Base-by-base conservation (phyloP, 2,888 invertebrate species). In the Sphaerolaimus hirsutus region DNA sequence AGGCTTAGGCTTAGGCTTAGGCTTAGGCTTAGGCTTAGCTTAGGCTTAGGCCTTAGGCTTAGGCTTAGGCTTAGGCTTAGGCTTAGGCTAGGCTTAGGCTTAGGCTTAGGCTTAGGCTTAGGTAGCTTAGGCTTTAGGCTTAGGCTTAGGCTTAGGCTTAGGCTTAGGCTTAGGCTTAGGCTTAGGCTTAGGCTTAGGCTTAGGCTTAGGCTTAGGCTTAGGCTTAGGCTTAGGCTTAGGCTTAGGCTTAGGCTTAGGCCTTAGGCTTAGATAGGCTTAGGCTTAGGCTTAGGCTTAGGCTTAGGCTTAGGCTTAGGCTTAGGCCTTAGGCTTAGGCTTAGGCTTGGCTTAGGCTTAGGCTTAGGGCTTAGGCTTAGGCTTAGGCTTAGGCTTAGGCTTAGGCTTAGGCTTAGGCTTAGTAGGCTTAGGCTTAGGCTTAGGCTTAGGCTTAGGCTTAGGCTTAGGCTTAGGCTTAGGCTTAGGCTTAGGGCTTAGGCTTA, bases 1-100 rank as follows among this genome's bases (percentile, higher is more conserved):
- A 41, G 22, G 41, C 41, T 41, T 23, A 41, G 41, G 41, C 41
- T 41, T 22, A 41, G 41, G 41, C 41, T 41, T 41, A 41, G 41
- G 41, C 41, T 22, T 41, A 41, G 32, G n/a, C n/a, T 10, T 32
- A 12, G 17, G 32, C 17, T 17, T 32, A 21, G 37, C 14, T 37
- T 19, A 37, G 37, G 37, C 37, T 37, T 37, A 19, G 37, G 19
- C n/a, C 12, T 37, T 37, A 37, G 12, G 19, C 19, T 17, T 19
- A 37, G 37, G 37, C 14, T 37, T 37, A 19, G 37, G 37, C 19
- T 21, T 23, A 40, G 40, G 23, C 24, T 40, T 17, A 23, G 22
- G 22, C 40, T 40, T 21, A n/a, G n/a, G n/a, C n/a, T n/a, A n/a
- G n/a, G n/a, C n/a, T n/a, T n/a, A n/a, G n/a, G n/a, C n/a, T n/a